Evolutionary conservation across 2,888 invertebrate species (phyloP).

Genomic region (Nomada fabriciana): DNA sequence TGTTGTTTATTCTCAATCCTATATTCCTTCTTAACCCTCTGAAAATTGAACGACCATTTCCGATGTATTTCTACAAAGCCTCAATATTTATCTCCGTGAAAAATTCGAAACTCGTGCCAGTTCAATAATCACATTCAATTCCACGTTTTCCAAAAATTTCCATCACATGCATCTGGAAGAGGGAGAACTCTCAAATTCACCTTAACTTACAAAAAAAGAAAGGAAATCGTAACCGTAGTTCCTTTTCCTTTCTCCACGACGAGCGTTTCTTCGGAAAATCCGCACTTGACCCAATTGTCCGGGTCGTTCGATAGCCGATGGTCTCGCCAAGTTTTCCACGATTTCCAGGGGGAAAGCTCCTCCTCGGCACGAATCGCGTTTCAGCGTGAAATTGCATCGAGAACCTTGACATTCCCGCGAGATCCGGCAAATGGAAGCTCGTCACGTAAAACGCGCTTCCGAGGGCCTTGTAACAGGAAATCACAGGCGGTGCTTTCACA

Average conservation of each 20-base stretch:
- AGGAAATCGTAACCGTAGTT: not conserved
- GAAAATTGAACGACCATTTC: too few species aligned
- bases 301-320: slow-evolving; percentile 12
- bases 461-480: slow-evolving; percentile 38
- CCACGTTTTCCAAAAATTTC: too few species aligned
- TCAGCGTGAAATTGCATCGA: slow-evolving; percentile 65
- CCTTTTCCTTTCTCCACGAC: not conserved
- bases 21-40: too few species aligned
- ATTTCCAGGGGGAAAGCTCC: slow-evolving; percentile 42
- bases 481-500: slow-evolving; percentile 6
- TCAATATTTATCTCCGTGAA: not conserved
- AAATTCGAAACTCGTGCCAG: not conserved
- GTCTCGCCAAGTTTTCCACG: slow-evolving; percentile 36
- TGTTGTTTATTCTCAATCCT: too few species aligned
- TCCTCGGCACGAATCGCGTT: slow-evolving; percentile 54
- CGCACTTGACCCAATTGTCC: slow-evolving; percentile 51
- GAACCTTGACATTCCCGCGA: slow-evolving; percentile 72
- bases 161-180: too few species aligned
- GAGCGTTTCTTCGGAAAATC: slow-evolving; percentile 29
- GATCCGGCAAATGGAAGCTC: slow-evolving; percentile 62
- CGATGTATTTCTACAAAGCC: too few species aligned
- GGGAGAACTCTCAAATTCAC: not conserved
- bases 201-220: not conserved
- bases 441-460: slow-evolving; percentile 56
- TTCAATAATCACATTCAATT: too few species aligned